phyloP scores from a whole-genome alignment of 2,113 vertebrate species.

The Oryctolagus cuniculus region DNA sequence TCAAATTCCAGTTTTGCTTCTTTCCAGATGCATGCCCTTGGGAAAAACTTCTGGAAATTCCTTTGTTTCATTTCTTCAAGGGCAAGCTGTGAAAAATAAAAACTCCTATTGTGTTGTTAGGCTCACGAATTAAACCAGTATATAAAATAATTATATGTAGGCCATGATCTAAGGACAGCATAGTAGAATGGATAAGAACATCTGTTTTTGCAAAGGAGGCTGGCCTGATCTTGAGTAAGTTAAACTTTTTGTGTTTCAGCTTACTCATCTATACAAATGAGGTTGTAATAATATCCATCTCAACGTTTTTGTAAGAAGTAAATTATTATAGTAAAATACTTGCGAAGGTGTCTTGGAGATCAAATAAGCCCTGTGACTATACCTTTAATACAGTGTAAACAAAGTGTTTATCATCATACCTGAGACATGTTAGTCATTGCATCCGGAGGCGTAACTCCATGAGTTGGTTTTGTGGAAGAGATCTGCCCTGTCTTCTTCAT shows the following conservation, averaged over 20 bases:
- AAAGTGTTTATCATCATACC: neutral
- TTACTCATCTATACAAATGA: neutral
- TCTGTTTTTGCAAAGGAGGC: neutral
- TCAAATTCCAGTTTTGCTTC: neutral
- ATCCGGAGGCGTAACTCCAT: neutral
- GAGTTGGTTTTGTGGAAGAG: neutral
- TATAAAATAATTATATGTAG: neutral
- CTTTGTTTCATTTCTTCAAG: neutral
- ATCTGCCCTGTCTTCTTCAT: neutral
- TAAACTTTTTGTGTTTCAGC: neutral
- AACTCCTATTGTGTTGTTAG: neutral
- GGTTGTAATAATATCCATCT: neutral
- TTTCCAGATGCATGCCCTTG: neutral
- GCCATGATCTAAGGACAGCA: neutral
- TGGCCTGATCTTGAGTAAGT: neutral
- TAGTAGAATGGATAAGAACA: neutral
- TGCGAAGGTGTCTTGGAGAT: neutral
- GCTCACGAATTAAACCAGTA: neutral
- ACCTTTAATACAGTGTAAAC: neutral
- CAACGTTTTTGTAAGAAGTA: neutral
- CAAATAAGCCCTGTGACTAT: neutral
- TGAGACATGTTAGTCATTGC: neutral
- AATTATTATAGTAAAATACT: neutral
- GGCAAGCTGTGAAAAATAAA: neutral
- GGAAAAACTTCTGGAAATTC: no score